Conservation (phyloP, 1,140 invertebrate species). For the Brachionus rotundiformis region DNA sequence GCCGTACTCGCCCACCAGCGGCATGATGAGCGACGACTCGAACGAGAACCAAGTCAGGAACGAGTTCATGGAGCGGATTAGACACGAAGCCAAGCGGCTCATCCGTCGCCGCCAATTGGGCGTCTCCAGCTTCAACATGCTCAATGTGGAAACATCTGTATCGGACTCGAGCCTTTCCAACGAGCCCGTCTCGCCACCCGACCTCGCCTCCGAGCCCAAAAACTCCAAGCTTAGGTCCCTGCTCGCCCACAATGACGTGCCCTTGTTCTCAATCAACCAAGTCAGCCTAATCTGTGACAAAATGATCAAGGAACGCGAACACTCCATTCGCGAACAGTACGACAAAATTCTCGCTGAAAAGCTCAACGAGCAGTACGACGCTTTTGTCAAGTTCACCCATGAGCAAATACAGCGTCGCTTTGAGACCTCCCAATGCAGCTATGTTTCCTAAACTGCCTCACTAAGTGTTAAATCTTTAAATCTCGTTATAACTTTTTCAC, state of each 20-base stretch:
- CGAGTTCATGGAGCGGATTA: conserved; percentile 20
- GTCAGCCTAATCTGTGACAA: conserved; percentile 91
- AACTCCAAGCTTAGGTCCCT: not conserved
- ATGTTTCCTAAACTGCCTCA: conserved; percentile 33
- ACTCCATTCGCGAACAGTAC: conserved; percentile 85
- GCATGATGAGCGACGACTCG: not conserved
- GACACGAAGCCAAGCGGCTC: conserved; percentile 22
- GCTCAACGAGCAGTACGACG: conserved; percentile 92
- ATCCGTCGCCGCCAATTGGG: not conserved
- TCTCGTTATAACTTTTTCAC: not conserved
- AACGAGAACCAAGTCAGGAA: not conserved
- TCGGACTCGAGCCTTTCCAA: not conserved
- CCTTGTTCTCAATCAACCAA: conserved; percentile 88
- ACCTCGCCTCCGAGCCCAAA: not conserved
- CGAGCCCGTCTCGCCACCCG: not conserved
- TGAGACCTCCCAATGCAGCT: conserved; percentile 62
- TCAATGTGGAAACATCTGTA: not conserved
- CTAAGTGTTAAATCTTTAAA: not conserved
- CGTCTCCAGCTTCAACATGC: conserved; percentile 15
- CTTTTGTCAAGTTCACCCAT: conserved; percentile 93
- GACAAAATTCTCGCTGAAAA: conserved; percentile 85
- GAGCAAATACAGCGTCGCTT: conserved; percentile 90
- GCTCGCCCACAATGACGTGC: conserved; percentile 69
- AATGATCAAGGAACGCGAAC: conserved; percentile 88
- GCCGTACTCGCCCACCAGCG: not conserved